Conservation (phyloP, 2,797 vertebrate species). For the Nannoperca australis region DNA sequence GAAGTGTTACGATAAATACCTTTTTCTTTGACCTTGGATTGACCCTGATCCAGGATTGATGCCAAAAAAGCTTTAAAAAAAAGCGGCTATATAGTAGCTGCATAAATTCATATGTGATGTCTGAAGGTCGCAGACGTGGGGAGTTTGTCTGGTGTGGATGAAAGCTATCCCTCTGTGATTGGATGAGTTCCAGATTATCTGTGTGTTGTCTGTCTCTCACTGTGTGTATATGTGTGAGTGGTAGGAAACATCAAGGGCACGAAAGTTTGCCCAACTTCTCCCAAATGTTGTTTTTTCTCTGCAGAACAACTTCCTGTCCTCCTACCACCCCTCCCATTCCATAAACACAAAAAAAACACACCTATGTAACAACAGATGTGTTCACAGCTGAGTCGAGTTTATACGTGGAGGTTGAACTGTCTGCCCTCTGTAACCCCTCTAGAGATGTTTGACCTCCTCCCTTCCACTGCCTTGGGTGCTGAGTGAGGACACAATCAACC, state of each 20-base stretch:
- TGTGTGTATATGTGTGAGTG: slow-evolving; percentile 2
- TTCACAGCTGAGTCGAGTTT: slow-evolving; percentile 74
- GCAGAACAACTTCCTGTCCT: slow-evolving; percentile 25
- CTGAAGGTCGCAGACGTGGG: slow-evolving; percentile 55
- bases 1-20: neutral
- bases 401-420: slow-evolving; percentile 25
- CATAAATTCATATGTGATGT: slow-evolving; percentile 29
- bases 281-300: slow-evolving; percentile 5
- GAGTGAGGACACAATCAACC: slow-evolving; percentile 20
- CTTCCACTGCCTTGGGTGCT: slow-evolving; percentile 46
- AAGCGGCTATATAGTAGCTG: neutral
- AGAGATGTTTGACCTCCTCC: slow-evolving; percentile 52
- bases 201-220: slow-evolving; percentile 3
- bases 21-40: slow-evolving; percentile 30
- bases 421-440: slow-evolving; percentile 33
- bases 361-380: slow-evolving; percentile 64
- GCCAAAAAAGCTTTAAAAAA: slow-evolving; percentile 29
- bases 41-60: slow-evolving; percentile 17
- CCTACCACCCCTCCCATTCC: slow-evolving; percentile 2
- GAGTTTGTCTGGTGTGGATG: slow-evolving; percentile 38
- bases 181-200: slow-evolving; percentile 49
- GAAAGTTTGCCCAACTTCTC: slow-evolving; percentile 13
- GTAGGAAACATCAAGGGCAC: slow-evolving; percentile 31
- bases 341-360: slow-evolving; percentile 32
- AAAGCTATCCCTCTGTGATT: slow-evolving; percentile 45